Conservation (phyloP, 2,797 vertebrate genomes). For the Pelochelys cantorii region DNA sequence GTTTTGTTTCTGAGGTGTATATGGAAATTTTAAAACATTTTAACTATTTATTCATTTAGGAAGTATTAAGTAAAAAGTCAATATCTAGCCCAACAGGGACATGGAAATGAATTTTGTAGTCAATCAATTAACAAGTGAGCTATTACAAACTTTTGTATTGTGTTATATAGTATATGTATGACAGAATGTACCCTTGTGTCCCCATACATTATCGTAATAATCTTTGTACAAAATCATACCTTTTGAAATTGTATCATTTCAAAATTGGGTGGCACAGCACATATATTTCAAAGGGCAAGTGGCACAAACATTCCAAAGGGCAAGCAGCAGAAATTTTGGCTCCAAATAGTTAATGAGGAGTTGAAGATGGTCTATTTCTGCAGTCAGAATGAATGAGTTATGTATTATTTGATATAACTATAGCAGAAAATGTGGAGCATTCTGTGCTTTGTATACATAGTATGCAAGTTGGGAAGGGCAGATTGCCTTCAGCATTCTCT, state of each 20-base stretch:
- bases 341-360: conserved; percentile 15
- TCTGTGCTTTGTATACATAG: conserved; percentile 34
- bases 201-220: too few relatives aligned
- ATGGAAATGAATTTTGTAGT: background rate
- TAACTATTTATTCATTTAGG: too few relatives aligned
- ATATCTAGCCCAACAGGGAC: background rate
- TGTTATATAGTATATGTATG: background rate
- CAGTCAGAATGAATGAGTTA: background rate
- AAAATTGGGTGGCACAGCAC: background rate
- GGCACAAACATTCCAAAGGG: background rate
- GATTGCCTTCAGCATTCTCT: conserved; percentile 3
- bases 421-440: conserved; percentile 5
- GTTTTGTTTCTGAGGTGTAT: too few relatives aligned
- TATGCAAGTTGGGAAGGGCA: conserved; percentile 33
- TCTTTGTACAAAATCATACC: too few relatives aligned
- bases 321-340: background rate
- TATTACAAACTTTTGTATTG: background rate
- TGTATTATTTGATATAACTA: conserved; percentile 6
- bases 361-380: conserved; percentile 22
- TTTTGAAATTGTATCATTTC: too few relatives aligned
- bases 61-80: too few relatives aligned
- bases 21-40: too few relatives aligned
- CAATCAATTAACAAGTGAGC: background rate
- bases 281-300: background rate
- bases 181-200: too few relatives aligned